phyloP scores from a whole-genome alignment of 2,888 invertebrate species.

The Diaperis boleti region DNA sequence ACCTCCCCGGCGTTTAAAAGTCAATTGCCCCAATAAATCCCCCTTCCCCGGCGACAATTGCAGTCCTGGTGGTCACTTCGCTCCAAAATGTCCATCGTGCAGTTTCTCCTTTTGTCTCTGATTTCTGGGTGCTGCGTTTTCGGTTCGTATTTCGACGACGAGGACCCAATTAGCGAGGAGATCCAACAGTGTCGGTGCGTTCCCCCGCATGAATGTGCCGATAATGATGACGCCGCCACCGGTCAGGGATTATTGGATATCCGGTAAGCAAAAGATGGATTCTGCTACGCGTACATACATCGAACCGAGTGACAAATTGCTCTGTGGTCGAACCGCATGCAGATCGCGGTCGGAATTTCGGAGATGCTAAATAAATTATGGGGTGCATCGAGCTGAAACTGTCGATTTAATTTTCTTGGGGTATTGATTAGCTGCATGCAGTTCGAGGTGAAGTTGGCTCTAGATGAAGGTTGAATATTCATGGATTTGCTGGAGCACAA shows the following conservation, averaged over 20 bases:
- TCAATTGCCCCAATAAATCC: slow-evolving; percentile 17
- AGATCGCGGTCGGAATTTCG: slow-evolving; percentile 9
- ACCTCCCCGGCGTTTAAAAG: slow-evolving; percentile 15
- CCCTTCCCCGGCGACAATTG: slow-evolving; percentile 10
- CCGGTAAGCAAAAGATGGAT: slow-evolving; percentile 47
- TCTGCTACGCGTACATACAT: slow-evolving; percentile 3
- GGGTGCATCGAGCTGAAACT: not conserved
- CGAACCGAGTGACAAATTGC: slow-evolving; percentile 34
- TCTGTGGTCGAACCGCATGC: slow-evolving; percentile 18
- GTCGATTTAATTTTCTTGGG: slow-evolving; percentile 1
- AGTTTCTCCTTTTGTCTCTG: not conserved
- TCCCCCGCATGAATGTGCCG: slow-evolving; percentile 49
- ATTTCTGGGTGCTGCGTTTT: not conserved
- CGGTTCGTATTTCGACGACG: slow-evolving; percentile 16
- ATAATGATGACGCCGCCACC: slow-evolving; percentile 45
- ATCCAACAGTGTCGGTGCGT: slow-evolving; percentile 50
- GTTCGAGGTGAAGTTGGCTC: not conserved
- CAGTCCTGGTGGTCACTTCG: not conserved
- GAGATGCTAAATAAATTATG: slow-evolving; percentile 15
- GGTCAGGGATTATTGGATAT: slow-evolving; percentile 51
- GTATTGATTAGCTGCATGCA: not conserved
- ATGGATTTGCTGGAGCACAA: not conserved
- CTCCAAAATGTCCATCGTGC: slow-evolving; percentile 11
- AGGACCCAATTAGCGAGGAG: slow-evolving; percentile 11
- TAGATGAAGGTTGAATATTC: not conserved